These are phyloP conservation scores for Liparis tanakae DNA, from an alignment of 2,797 vertebrate species.

Conservation along the genomic window DNA sequence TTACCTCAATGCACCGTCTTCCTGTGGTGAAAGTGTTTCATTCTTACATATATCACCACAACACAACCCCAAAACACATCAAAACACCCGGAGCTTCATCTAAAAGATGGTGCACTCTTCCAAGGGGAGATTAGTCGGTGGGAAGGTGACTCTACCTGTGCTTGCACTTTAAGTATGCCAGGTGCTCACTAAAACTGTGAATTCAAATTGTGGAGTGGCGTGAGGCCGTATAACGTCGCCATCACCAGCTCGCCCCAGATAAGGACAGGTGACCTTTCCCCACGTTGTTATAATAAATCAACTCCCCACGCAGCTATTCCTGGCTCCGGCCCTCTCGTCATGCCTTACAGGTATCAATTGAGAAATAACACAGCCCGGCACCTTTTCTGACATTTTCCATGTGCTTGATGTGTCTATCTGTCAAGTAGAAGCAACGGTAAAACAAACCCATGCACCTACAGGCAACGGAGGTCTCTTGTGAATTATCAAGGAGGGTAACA, in stretches of 20 bases:
- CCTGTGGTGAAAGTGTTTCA: slow-evolving; percentile 5
- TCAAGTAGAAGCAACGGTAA: slow-evolving; percentile 43
- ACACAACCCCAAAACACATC: slow-evolving; percentile 41
- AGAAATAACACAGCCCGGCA: slow-evolving; percentile 67
- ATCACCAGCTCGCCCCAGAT: slow-evolving; percentile 74
- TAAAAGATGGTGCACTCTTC: slow-evolving; percentile 27
- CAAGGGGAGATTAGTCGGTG: slow-evolving; percentile 64
- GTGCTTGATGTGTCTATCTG: slow-evolving; percentile 71
- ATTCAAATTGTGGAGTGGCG: slow-evolving; percentile 64
- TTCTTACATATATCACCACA: slow-evolving; percentile 5
- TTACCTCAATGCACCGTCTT: slow-evolving; percentile 1
- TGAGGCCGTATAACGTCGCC: slow-evolving; percentile 74
- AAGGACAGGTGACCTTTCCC: slow-evolving; percentile 83
- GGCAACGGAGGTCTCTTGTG: background rate
- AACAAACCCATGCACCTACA: background rate
- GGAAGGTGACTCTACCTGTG: slow-evolving; percentile 82
- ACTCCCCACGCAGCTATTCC: slow-evolving; percentile 68
- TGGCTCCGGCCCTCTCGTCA: slow-evolving; percentile 54
- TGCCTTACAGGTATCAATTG: slow-evolving; percentile 68
- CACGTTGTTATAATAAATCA: slow-evolving; percentile 79
- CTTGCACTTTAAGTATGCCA: slow-evolving; percentile 70
- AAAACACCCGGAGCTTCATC: slow-evolving; percentile 45
- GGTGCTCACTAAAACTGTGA: slow-evolving; percentile 69
- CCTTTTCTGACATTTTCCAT: slow-evolving; percentile 60
- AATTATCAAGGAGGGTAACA: slow-evolving; percentile 7